Percentiles rank a stretch among this genome's conserved stretches.
These are phyloP conservation scores for Fabriciana adippe DNA, from an alignment of 2,888 invertebrate species.

Conservation along the genomic window DNA sequence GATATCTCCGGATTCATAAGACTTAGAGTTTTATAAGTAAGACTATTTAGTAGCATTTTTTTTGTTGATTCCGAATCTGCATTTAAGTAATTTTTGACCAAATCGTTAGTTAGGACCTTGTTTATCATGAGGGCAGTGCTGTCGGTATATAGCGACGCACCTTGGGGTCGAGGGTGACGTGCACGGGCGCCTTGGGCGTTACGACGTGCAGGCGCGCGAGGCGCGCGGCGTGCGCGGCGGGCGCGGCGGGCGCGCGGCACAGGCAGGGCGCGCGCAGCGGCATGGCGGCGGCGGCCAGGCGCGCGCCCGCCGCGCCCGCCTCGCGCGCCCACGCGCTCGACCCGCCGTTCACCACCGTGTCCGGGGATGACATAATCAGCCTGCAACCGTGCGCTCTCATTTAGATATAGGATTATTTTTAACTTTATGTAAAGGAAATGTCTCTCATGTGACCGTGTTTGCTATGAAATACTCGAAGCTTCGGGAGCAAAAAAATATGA, in stretches of 20 bases:
- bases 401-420: neutral
- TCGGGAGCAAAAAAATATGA: too few species aligned
- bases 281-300: conserved; percentile 94
- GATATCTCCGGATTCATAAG: too few species aligned
- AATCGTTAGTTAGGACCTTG: too few species aligned
- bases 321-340: conserved; percentile 88
- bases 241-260: conserved; percentile 54
- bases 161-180: conserved; percentile 92
- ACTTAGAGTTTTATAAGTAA: too few species aligned
- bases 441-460: too few species aligned
- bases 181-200: conserved; percentile 94
- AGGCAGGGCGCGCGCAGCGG: conserved; percentile 91
- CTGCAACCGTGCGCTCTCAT: conserved; percentile 40
- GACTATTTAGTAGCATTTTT: too few species aligned
- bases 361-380: conserved; percentile 92
- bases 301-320: conserved; percentile 89
- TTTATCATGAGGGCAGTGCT: too few species aligned
- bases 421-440: too few species aligned
- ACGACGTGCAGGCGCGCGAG: conserved; percentile 65
- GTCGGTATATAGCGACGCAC: conserved; percentile 56
- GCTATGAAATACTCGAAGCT: too few species aligned
- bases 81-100: too few species aligned
- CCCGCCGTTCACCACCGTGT: conserved; percentile 89
- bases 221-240: conserved; percentile 50
- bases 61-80: too few species aligned